Percentiles rank a stretch among this genome's conserved stretches.
Evolutionary conservation across 2,888 invertebrate genomes (phyloP).

Genomic region (Oscheius sp.): DNA sequence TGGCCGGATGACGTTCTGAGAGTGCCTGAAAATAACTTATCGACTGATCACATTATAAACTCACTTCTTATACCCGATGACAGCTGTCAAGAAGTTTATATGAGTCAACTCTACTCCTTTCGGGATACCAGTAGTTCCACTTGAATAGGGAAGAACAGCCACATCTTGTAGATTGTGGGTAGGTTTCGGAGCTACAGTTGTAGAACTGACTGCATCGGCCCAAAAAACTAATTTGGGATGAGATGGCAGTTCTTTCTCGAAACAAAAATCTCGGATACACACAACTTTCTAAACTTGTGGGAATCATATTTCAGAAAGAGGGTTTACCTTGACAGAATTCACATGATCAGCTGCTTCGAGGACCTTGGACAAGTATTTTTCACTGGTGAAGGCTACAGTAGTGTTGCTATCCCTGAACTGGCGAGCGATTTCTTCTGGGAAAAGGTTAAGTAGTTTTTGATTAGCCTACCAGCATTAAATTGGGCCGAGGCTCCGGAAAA

Average conservation of each 20-base stretch:
- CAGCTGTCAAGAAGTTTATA: constrained; percentile 34
- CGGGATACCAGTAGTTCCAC: constrained; percentile 78
- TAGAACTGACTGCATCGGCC: background rate
- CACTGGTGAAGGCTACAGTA: constrained; percentile 46
- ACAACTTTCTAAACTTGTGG: constrained; percentile 40
- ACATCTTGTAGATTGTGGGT: constrained; percentile 36
- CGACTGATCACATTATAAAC: background rate
- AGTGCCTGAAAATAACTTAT: background rate
- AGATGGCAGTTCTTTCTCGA: background rate
- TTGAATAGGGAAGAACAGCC: constrained; percentile 55
- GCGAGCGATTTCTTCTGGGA: constrained; percentile 55
- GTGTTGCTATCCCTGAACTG: constrained; percentile 53
- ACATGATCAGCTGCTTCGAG: constrained; percentile 44
- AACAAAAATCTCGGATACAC: constrained; percentile 35
- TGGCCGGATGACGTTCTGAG: constrained; percentile 7
- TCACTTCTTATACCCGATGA: constrained; percentile 21
- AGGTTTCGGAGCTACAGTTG: background rate
- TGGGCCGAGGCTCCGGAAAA: constrained; percentile 65
- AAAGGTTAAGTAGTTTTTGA: background rate
- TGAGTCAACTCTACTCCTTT: constrained; percentile 67
- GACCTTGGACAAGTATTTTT: constrained; percentile 46
- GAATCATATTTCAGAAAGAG: background rate
- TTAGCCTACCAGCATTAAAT: constrained; percentile 63
- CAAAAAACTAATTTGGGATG: constrained; percentile 2
- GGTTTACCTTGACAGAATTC: constrained; percentile 36